phyloP scores from a whole-genome alignment of 2,888 invertebrate species.

The Pseudanteris insignis region DNA sequence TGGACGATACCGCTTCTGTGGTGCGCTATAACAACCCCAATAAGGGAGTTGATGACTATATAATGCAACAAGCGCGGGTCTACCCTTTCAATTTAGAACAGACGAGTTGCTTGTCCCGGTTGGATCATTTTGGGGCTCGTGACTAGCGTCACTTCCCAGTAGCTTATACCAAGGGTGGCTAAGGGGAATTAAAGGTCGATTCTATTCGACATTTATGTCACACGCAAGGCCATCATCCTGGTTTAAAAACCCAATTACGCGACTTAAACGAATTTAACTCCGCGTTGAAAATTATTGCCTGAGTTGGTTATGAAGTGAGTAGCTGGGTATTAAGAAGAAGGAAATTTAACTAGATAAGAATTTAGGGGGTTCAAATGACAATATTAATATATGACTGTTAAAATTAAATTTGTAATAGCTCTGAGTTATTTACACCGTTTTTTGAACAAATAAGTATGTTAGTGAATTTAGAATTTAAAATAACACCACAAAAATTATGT shows the following conservation, averaged over 20 bases:
- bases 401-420: too few relatives aligned
- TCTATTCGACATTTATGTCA: slow-evolving; percentile 46
- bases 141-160: slow-evolving; percentile 13
- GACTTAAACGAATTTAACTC: slow-evolving; percentile 7
- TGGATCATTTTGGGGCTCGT: slow-evolving; percentile 33
- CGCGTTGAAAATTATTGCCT: neutral
- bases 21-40: slow-evolving; percentile 52
- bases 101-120: slow-evolving; percentile 30
- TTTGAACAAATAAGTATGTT: too few relatives aligned
- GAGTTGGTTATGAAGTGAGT: too few relatives aligned
- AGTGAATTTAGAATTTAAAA: too few relatives aligned
- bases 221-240: slow-evolving; percentile 14
- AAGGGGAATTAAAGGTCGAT: slow-evolving; percentile 31
- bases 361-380: too few relatives aligned
- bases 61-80: slow-evolving; percentile 51
- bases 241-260: slow-evolving; percentile 28
- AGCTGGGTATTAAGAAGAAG: too few relatives aligned
- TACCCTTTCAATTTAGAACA: slow-evolving; percentile 50
- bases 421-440: too few relatives aligned
- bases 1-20: slow-evolving; percentile 44
- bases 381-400: too few relatives aligned
- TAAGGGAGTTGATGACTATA: slow-evolving; percentile 59
- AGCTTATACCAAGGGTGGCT: slow-evolving; percentile 19
- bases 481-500: too few relatives aligned
- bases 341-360: too few relatives aligned